phyloP scores from a whole-genome alignment of 2,888 invertebrate genomes.

The Mamestra brassicae region DNA sequence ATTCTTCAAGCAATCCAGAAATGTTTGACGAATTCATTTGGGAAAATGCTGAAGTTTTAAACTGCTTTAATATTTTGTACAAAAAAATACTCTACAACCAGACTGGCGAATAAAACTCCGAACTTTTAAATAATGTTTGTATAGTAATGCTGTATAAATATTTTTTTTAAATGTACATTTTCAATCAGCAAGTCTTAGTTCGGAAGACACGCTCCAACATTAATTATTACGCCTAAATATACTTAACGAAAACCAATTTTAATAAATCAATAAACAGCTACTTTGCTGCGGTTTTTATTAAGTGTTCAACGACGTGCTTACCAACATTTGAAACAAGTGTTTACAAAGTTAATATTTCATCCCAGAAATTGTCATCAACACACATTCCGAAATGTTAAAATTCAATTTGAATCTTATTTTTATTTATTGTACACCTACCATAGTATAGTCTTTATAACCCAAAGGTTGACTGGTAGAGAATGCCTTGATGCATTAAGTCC shows the following conservation, averaged over 20 bases:
- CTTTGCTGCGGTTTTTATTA: conserved; percentile 2
- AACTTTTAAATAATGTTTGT: background rate
- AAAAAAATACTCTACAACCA: no score
- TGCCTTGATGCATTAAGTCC: no score
- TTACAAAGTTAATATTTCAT: background rate
- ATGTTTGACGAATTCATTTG: conserved; percentile 40
- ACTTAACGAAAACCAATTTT: background rate
- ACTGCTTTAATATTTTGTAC: background rate
- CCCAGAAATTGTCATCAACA: conserved; percentile 24
- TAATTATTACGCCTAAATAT: background rate
- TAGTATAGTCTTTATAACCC: no score
- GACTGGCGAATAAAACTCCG: background rate
- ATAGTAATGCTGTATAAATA: background rate
- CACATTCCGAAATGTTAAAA: no score
- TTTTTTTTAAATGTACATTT: background rate
- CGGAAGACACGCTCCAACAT: background rate
- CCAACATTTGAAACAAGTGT: background rate
- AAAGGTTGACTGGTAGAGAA: no score
- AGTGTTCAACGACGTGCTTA: background rate
- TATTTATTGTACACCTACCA: no score
- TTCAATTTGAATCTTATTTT: no score
- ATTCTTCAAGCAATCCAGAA: conserved; percentile 22
- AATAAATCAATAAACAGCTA: conserved; percentile 6
- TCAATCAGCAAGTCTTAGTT: background rate
- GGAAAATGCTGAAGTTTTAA: background rate